Evolutionary conservation across 2,113 vertebrate species (phyloP).

Genomic region (Tychaedon coryphoeus): DNA sequence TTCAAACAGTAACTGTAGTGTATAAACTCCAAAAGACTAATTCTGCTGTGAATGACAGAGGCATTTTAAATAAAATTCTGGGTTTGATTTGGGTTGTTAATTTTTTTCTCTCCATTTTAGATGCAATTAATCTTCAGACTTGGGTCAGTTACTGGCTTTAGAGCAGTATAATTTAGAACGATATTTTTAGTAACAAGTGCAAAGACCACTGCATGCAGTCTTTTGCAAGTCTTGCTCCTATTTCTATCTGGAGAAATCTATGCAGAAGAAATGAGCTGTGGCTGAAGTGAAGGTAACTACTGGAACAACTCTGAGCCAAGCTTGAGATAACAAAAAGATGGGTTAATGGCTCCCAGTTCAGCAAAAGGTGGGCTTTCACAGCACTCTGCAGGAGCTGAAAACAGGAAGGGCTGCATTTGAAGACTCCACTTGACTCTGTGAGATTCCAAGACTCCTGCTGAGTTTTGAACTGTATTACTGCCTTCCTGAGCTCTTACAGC

Average conservation of each 20-base stretch:
- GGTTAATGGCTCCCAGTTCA: neutral
- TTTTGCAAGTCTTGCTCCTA: neutral
- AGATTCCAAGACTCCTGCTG: neutral
- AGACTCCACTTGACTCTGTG: neutral
- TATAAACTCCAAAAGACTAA: neutral
- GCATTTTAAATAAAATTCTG: neutral
- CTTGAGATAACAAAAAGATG: neutral
- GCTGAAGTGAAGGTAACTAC: neutral
- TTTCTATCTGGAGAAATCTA: neutral
- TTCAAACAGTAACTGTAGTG: neutral
- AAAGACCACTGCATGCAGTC: neutral
- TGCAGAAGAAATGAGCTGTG: neutral
- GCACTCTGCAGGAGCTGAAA: neutral
- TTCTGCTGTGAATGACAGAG: neutral
- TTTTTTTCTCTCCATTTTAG: neutral
- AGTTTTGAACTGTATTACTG: neutral
- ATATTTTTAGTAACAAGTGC: neutral
- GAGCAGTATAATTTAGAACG: neutral
- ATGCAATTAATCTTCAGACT: neutral
- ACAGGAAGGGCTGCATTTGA: neutral
- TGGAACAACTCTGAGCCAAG: neutral
- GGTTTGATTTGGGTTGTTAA: neutral
- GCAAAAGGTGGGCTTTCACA: neutral
- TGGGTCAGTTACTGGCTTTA: neutral
- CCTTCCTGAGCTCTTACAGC: neutral